Evolutionary conservation across 1,140 invertebrate species (phyloP).

Genomic region (Oryctes rhinoceros): DNA sequence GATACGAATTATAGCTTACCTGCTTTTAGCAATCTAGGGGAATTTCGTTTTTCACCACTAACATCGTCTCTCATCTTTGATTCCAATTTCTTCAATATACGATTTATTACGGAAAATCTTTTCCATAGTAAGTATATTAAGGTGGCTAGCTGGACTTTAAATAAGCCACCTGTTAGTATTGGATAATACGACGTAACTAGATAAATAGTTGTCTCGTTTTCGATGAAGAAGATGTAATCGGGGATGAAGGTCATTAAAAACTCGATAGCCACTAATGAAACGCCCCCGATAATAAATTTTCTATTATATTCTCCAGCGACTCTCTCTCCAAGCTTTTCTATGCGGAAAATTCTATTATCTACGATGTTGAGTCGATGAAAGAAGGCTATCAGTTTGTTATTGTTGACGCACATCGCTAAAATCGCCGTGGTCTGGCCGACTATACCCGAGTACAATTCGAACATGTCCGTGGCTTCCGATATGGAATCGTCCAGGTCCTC

Average conservation of each 20-base stretch:
- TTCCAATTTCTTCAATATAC: not conserved
- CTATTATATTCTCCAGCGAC: not conserved
- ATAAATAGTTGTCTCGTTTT: not conserved
- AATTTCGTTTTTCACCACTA: not conserved
- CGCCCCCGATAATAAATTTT: not conserved
- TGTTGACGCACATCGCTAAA: not conserved
- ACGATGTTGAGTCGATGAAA: not conserved
- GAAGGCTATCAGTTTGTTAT: not conserved
- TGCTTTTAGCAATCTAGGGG: not conserved
- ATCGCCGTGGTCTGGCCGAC: conserved; percentile 1
- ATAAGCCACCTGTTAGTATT: not conserved
- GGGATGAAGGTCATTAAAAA: conserved; percentile 23
- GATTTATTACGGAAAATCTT: conserved; percentile 11
- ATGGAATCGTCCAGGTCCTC: conserved; percentile 2
- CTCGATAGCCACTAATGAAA: not conserved
- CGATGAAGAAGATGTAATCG: conserved; percentile 11
- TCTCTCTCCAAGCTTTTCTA: not conserved
- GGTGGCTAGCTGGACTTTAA: conserved; percentile 19
- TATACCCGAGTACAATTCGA: conserved; percentile 16
- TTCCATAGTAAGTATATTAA: not conserved
- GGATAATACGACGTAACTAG: conserved; percentile 8
- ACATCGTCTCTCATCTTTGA: not conserved
- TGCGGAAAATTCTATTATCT: not conserved
- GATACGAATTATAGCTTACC: not conserved
- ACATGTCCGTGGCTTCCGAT: conserved; percentile 24